Conservation (phyloP, 2,888 invertebrate species). For the Agrotis puta region DNA sequence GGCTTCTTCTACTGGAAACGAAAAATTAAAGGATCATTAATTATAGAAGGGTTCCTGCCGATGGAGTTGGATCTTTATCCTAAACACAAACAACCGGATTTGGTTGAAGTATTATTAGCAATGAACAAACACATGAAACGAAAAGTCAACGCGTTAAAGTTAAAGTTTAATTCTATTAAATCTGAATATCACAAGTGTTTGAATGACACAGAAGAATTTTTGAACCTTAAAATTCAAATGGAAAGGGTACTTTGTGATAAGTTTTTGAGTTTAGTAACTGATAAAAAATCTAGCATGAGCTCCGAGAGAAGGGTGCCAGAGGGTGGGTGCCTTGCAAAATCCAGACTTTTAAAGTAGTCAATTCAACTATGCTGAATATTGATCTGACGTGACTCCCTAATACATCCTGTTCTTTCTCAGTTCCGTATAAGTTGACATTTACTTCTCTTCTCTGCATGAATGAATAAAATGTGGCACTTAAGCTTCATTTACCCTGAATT, state of each 20-base stretch:
- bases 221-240: conserved; percentile 82
- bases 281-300: conserved; percentile 64
- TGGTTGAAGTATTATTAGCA: conserved; percentile 77
- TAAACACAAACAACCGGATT: conserved; percentile 70
- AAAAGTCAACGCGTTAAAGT: conserved; percentile 69
- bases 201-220: conserved; percentile 82
- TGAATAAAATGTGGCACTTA: too few relatives aligned
- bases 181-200: conserved; percentile 78
- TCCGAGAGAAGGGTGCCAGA: conserved; percentile 2
- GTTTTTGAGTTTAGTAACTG: conserved; percentile 75
- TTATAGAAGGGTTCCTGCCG: conserved; percentile 83
- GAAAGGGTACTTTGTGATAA: conserved; percentile 80
- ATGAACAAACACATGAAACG: conserved; percentile 76
- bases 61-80: conserved; percentile 73
- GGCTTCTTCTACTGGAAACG: conserved; percentile 85
- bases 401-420: too few relatives aligned
- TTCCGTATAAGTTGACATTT: too few relatives aligned
- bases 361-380: too few relatives aligned
- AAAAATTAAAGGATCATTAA: conserved; percentile 67
- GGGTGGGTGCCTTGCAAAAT: too few relatives aligned
- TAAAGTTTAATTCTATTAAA: conserved; percentile 71
- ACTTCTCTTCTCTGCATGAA: too few relatives aligned
- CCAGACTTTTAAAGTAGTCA: too few relatives aligned
- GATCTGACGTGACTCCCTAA: too few relatives aligned
- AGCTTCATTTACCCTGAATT: too few relatives aligned